Base-by-base conservation (phyloP, 2,888 invertebrate species). In the Cerceris rybyensis region DNA sequence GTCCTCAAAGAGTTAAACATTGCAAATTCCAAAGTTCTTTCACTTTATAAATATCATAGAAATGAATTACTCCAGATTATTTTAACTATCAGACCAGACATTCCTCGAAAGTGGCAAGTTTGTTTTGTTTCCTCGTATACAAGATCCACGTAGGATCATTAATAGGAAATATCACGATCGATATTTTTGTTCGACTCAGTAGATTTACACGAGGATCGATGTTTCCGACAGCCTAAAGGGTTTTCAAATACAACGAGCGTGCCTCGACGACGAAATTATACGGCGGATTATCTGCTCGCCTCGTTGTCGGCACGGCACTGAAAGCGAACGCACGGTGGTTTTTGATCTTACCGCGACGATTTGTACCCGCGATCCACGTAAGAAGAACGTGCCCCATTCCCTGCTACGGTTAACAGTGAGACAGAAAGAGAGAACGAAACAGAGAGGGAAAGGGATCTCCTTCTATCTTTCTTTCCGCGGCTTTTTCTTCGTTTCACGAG, bases 291-390 rank as follows among this genome's bases (percentile, higher is more conserved):
- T 86, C 84, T 74, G 84, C 41, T 55, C 66, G 75, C 28, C 17
- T 42, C 57, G 68, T 70, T 60, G 80, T 82, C 80, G 74, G 80
- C 82, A 50, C 65, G 52, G 79, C 73, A 71, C 74, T 70, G 78
- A 71, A 77, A 80, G 77, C 84, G 80, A 81, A 75, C 70, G 72
- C 74, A 69, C 74, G 58, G 63, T 46, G 78, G 86, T 88, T 86
- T 86, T 88, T 88, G 88, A 88, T 88, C 88, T 88, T 70, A 88
- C 88, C 88, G 88, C 88, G 78, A 83, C 88, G 87, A 88, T 88
- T 88, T 88, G 88, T 88, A 88, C 86, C 76, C 66, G 81, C 80
- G 81, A 85, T 86, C 78, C 86, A 57, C 73, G 75, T 70, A 75
- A 84, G 81, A 84, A 76, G 86, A 81, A 85, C 79, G 81, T 75